Base-by-base conservation (phyloP, 2,797 vertebrate species). In the Paramormyrops hopkinsi region DNA sequence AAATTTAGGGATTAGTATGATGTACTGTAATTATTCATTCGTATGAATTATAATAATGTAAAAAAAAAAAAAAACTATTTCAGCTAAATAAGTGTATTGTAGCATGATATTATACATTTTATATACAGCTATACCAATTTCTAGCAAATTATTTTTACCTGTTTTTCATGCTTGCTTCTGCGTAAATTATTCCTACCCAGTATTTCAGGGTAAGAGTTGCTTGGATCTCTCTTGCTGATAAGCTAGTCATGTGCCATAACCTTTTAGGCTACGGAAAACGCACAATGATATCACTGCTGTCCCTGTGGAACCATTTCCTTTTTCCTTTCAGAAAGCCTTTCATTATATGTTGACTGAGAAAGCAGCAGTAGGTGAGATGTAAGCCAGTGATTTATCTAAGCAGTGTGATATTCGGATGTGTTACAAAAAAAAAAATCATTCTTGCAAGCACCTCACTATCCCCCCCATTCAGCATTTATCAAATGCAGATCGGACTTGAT, bases 381-480 rank as follows among this genome's bases (percentile, higher is more conserved):
- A 22, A 51, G 46, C 41, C 19, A 76, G 88, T 83, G 76, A 83
- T 89, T 79, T 76, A 89, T 89, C 37, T 22, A 25, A 69, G 4
- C 12, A 25, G 62, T 11, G 84, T 87, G 33, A 89, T 79, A 89
- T 73, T 89, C n/a, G 22, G 84, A 65, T 53, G 84, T 50, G 65
- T 89, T 85, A 29, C 51, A 56, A 59, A 56, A 53, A 51, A 37
- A 54, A 44, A 54, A 86, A 33, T 6, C 4, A 25, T 86, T 76
- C 48, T 41, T 69, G 25, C 48, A 54, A 37, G 25, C 83, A 22
- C 14, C 62, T 87, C 59, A 19, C 89, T 86, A 73, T 19, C 19
- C 84, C 29, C 14, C 17, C 59, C 17, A 87, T 87, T 87, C 89
- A 73, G 51, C 48, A 87, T 89, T 89, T 87, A 79, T 89, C 19